Evolutionary conservation across 1,140 invertebrate genomes (phyloP).

Genomic region (Papilio helenus): DNA sequence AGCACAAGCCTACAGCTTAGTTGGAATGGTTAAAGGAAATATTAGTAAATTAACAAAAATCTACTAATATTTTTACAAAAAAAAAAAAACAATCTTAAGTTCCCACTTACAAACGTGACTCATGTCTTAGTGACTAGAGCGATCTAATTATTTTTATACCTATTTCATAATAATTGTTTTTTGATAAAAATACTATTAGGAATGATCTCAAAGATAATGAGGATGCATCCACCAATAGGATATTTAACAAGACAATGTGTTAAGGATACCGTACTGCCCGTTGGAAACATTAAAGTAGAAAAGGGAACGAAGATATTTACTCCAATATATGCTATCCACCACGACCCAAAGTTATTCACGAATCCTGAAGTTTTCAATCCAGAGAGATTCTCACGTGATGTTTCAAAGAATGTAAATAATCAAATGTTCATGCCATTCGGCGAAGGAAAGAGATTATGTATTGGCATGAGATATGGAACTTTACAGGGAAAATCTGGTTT

Average conservation of each 20-base stretch:
- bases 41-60: too few species aligned
- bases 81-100: too few species aligned
- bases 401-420: background rate
- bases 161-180: too few species aligned
- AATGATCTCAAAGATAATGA: too few species aligned
- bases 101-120: too few species aligned
- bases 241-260: background rate
- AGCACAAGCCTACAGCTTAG: too few species aligned
- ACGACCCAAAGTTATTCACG: slow-evolving; percentile 37
- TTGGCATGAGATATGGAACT: slow-evolving; percentile 83
- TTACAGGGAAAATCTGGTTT: slow-evolving; percentile 76
- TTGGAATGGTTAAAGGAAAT: too few species aligned
- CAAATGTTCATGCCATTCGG: background rate
- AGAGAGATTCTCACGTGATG: background rate
- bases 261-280: slow-evolving; percentile 36
- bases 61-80: too few species aligned
- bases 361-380: slow-evolving; percentile 10
- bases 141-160: too few species aligned
- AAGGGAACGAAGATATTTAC: slow-evolving; percentile 38
- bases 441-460: background rate
- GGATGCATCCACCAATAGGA: slow-evolving; percentile 1
- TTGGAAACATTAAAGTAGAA: slow-evolving; percentile 40
- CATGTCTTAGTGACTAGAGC: too few species aligned
- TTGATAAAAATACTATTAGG: too few species aligned
- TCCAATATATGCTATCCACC: slow-evolving; percentile 39